These are phyloP conservation scores for Heliconius congener DNA, from an alignment of 1,140 invertebrate species.

Conservation along the genomic window DNA sequence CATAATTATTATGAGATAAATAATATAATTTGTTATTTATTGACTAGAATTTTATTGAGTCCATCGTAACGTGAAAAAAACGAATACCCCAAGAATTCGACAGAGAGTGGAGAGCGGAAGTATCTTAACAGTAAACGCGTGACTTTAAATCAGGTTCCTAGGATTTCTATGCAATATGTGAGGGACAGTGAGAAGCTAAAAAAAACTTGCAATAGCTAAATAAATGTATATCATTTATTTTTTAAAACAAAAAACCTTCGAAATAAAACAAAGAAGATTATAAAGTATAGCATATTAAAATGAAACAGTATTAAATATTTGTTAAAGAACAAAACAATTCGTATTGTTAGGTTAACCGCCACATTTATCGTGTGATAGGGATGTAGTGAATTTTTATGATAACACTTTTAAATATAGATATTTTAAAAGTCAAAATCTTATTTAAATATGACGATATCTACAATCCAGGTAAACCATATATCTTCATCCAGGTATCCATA, in stretches of 20 bases:
- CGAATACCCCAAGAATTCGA: too few relatives aligned
- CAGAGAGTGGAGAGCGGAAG: too few relatives aligned
- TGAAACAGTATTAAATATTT: background rate
- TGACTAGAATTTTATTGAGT: too few relatives aligned
- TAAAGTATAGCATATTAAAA: background rate
- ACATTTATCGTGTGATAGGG: background rate
- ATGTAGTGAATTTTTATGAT: background rate
- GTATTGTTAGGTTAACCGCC: conserved; percentile 4
- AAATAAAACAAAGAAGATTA: conserved; percentile 4
- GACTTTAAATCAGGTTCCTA: too few relatives aligned
- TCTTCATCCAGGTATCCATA: too few relatives aligned
- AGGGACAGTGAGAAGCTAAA: background rate
- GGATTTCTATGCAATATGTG: background rate
- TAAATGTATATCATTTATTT: background rate
- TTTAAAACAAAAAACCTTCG: background rate
- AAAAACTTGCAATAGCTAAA: background rate
- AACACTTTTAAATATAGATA: background rate
- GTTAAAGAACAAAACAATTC: conserved; percentile 1
- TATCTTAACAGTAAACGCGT: too few relatives aligned
- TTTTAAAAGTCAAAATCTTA: background rate
- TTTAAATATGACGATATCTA: too few relatives aligned
- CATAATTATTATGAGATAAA: too few relatives aligned
- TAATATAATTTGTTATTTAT: too few relatives aligned
- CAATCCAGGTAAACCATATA: too few relatives aligned
- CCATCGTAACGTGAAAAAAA: too few relatives aligned